Evolutionary conservation across 2,797 vertebrate genomes (phyloP), one percentile per base, ranked within the genome.

Genomic region (Argya squamiceps): DNA sequence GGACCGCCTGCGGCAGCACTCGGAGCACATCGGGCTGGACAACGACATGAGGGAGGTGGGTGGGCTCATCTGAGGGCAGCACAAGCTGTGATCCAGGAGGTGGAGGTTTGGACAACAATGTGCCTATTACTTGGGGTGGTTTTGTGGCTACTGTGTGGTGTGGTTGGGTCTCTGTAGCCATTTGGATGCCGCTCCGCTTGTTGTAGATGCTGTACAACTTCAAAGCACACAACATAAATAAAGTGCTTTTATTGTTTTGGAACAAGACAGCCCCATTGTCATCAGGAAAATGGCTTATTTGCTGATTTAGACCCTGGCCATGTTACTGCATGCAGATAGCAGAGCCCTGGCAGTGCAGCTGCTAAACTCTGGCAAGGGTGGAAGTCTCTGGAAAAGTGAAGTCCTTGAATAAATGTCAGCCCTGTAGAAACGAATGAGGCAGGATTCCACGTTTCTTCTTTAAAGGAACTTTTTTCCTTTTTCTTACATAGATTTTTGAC

Each of bases 41-140:
- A 99, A 98, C 2, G 99, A 99, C 52, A 91, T 99, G 86, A 98
- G 98, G 98, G 99, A 99, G 98, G 98, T 98, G 97, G 21, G 98
- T 96, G 52, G 26, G 71, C 50, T 80, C 55, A 5, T 18, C 68
- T n/a, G 36, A 0, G 1, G 76, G 74, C 1, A 3, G 47, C 60
- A 30, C 2, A 1, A n/a, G 56, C 37, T 68, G 22, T 32, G 49
- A 21, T 15, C 60, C 87, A 17, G n/a, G 65, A 95, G 47, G 1
- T 53, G 59, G 46, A 32, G 29, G 53, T 36, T 43, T 79, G 69
- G n/a, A 32, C 32, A 62, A 13, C 1, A 2, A 3, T 11, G 39
- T 8, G 10, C 39, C 59, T 46, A 0, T 23, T 62, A 6, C 58
- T 34, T 52, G 3, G 2, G 24, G 56, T 37, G 21, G 65, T 49